These are phyloP conservation scores for Melanotaenia boesemani DNA, from an alignment of 2,797 vertebrate species.

Conservation along the genomic window DNA sequence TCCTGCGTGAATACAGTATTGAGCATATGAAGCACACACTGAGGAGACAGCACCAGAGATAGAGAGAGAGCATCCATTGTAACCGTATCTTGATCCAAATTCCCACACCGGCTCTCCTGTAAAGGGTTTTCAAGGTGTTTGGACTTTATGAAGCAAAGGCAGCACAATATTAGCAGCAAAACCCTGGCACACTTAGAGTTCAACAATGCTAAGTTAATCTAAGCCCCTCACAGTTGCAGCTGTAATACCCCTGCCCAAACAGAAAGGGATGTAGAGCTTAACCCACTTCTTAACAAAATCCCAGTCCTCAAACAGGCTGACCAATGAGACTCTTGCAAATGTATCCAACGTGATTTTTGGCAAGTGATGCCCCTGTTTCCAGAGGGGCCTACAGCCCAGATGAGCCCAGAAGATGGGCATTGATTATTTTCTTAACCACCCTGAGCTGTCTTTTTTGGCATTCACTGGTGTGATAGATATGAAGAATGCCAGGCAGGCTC, in stretches of 20 bases:
- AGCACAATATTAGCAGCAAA: constrained; percentile 28
- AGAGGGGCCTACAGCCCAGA: constrained; percentile 28
- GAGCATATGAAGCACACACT: background rate
- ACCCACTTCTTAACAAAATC: constrained; percentile 67
- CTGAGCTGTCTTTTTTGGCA: constrained; percentile 47
- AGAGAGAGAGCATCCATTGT: background rate
- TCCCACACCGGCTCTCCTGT: background rate
- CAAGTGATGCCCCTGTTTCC: constrained; percentile 16
- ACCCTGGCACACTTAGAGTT: constrained; percentile 31
- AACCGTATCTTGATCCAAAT: background rate
- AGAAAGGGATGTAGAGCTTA: constrained; percentile 60
- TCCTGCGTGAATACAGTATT: constrained; percentile 31
- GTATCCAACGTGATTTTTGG: constrained; percentile 42
- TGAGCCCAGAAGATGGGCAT: constrained; percentile 29
- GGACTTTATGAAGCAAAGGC: constrained; percentile 12
- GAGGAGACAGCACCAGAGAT: background rate
- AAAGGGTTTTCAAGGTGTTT: background rate
- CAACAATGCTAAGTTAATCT: constrained; percentile 54
- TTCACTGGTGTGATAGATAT: constrained; percentile 53
- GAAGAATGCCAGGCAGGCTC: constrained; percentile 31
- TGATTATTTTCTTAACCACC: constrained; percentile 42
- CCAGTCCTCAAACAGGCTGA: constrained; percentile 55
- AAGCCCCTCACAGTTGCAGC: constrained; percentile 38
- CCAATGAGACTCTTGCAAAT: constrained; percentile 40
- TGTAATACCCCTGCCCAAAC: constrained; percentile 58